A percentile compares a stretch with the other conserved stretches of the same genome.
Conservation (phyloP, 2,888 invertebrate species). For the Drosophila ustulata region DNA sequence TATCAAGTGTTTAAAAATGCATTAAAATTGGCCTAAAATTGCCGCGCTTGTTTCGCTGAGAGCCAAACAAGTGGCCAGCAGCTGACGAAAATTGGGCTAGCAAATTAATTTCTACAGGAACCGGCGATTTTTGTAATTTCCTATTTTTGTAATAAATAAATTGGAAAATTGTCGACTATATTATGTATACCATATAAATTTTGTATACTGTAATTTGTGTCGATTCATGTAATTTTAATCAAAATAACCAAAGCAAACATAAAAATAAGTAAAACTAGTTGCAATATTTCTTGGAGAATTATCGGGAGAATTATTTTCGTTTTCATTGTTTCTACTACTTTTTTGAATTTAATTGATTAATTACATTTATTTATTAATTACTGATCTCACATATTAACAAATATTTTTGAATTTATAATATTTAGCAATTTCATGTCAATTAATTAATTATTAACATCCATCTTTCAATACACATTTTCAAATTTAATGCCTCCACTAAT, state of each 20-base stretch:
- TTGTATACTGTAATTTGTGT: too few species aligned
- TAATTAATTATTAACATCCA: background rate
- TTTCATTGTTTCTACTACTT: too few species aligned
- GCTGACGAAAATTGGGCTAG: slow-evolving; percentile 29
- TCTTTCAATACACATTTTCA: background rate
- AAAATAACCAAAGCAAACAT: too few species aligned
- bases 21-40: slow-evolving; percentile 37
- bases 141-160: background rate
- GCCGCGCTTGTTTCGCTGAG: slow-evolving; percentile 24
- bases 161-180: too few species aligned
- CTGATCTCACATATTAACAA: background rate
- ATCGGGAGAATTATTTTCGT: too few species aligned
- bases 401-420: background rate
- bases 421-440: background rate
- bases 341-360: too few species aligned
- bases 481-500: background rate
- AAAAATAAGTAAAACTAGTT: too few species aligned
- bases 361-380: too few species aligned
- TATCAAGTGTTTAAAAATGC: slow-evolving; percentile 21
- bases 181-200: too few species aligned
- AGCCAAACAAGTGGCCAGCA: slow-evolving; percentile 28
- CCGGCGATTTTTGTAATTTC: slow-evolving; percentile 10
- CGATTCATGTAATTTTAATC: too few species aligned
- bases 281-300: too few species aligned
- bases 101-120: background rate